Conservation (phyloP, 2,113 vertebrate species). For the Aspidoscelis tigris region DNA sequence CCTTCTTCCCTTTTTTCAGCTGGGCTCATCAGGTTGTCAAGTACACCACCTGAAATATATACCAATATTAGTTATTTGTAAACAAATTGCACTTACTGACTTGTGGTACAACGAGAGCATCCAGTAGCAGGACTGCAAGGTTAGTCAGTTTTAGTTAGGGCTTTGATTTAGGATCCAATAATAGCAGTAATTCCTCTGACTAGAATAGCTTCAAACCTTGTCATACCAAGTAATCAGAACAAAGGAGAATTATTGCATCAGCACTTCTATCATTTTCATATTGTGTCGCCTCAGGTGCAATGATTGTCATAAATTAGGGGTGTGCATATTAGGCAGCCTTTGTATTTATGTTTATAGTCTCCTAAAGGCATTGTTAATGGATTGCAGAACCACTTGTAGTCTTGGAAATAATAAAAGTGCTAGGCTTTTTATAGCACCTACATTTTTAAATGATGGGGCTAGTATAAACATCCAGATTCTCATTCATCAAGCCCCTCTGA, state of each 20-base stretch:
- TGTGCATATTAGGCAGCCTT: neutral
- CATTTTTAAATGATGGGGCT: neutral
- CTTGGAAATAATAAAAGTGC: conserved; percentile 12
- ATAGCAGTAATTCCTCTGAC: conserved; percentile 15
- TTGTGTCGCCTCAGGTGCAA: neutral
- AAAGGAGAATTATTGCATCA: conserved; percentile 23
- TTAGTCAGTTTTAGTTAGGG: conserved; percentile 45
- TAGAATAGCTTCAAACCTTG: conserved; percentile 18
- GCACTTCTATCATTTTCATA: neutral
- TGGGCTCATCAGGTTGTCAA: conserved; percentile 32
- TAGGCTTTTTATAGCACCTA: neutral
- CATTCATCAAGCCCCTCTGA: conserved; percentile 5
- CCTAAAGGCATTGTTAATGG: conserved; percentile 10
- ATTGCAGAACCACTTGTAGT: neutral
- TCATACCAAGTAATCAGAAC: conserved; percentile 25
- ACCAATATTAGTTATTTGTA: conserved; percentile 52
- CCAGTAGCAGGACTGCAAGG: conserved; percentile 12
- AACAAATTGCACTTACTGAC: conserved; percentile 38
- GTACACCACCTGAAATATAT: conserved; percentile 50
- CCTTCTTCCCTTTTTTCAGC: conserved; percentile 27
- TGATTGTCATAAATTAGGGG: conserved; percentile 9
- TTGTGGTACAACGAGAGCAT: conserved; percentile 28
- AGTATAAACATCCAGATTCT: neutral
- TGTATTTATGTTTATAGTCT: conserved; percentile 10
- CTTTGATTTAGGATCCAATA: conserved; percentile 29